A percentile compares a stretch with the other conserved stretches of the same genome.
These are phyloP conservation scores for Phoebastria nigripes DNA, from an alignment of 2,797 vertebrate genomes.

Conservation along the genomic window DNA sequence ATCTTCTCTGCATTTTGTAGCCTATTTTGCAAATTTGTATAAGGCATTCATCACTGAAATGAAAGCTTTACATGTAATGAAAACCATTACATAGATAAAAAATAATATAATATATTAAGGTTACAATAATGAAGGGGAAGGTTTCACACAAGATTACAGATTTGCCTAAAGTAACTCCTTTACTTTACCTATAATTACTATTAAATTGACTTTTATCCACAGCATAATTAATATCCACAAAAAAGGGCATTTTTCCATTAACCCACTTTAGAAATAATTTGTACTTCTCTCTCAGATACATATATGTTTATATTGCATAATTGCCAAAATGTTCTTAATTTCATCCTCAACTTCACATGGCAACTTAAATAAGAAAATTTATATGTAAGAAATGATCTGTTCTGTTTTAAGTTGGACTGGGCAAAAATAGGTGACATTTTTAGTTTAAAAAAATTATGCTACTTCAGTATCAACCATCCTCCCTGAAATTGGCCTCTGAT, in stretches of 20 bases:
- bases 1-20: background rate
- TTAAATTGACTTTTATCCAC: constrained; percentile 53
- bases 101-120: constrained; percentile 57
- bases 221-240: constrained; percentile 48
- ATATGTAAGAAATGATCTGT: background rate
- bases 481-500: background rate
- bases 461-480: background rate
- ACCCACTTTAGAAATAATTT: constrained; percentile 37
- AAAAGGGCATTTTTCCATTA: constrained; percentile 37
- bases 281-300: background rate
- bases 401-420: background rate
- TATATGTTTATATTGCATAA: background rate
- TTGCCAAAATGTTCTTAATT: constrained; percentile 1
- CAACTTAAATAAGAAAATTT: background rate
- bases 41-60: background rate
- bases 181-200: constrained; percentile 56
- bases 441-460: background rate
- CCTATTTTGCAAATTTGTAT: background rate
- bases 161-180: constrained; percentile 54
- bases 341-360: background rate
- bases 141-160: constrained; percentile 48
- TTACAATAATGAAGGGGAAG: constrained; percentile 34
- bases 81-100: constrained; percentile 48
- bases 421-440: background rate
- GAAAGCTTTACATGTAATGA: constrained; percentile 51